phyloP scores from a whole-genome alignment of 2,113 vertebrate genomes.

The Lagopus leucura region DNA sequence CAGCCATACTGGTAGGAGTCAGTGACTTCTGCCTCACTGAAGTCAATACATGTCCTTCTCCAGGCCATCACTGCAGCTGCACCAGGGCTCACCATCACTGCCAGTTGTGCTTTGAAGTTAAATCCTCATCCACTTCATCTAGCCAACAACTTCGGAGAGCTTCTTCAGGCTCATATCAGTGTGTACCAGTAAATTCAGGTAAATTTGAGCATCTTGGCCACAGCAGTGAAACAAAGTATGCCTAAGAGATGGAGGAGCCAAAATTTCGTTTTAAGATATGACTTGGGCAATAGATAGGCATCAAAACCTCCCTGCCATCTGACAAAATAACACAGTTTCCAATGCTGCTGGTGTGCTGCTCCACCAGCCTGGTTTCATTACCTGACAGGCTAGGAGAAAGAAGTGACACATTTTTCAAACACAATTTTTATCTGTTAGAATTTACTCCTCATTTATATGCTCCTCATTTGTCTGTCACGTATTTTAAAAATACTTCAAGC shows the following conservation, averaged over 20 bases:
- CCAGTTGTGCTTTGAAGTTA: slow-evolving; percentile 38
- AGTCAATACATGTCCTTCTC: neutral
- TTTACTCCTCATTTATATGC: neutral
- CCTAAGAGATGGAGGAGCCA: slow-evolving; percentile 2
- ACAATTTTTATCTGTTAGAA: slow-evolving; percentile 34
- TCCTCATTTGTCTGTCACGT: slow-evolving; percentile 27
- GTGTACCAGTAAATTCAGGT: slow-evolving; percentile 7
- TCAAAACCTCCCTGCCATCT: neutral
- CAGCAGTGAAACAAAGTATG: neutral
- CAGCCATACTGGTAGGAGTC: neutral
- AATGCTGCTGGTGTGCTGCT: slow-evolving; percentile 53
- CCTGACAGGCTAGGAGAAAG: slow-evolving; percentile 45
- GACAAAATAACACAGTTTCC: slow-evolving; percentile 22
- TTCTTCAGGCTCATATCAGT: neutral
- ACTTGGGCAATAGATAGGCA: neutral
- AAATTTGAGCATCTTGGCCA: slow-evolving; percentile 2
- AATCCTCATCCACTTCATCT: slow-evolving; percentile 14
- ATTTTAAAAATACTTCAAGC: slow-evolving; percentile 57
- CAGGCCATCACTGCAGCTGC: neutral
- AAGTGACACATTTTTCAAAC: slow-evolving; percentile 38
- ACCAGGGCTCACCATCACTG: neutral
- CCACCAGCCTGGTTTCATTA: slow-evolving; percentile 51
- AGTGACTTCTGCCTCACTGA: neutral
- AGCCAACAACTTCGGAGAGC: slow-evolving; percentile 6
- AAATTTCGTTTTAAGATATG: slow-evolving; percentile 3